Evolutionary conservation across 2,797 vertebrate species (phyloP).

Genomic region (Mallotus villosus): DNA sequence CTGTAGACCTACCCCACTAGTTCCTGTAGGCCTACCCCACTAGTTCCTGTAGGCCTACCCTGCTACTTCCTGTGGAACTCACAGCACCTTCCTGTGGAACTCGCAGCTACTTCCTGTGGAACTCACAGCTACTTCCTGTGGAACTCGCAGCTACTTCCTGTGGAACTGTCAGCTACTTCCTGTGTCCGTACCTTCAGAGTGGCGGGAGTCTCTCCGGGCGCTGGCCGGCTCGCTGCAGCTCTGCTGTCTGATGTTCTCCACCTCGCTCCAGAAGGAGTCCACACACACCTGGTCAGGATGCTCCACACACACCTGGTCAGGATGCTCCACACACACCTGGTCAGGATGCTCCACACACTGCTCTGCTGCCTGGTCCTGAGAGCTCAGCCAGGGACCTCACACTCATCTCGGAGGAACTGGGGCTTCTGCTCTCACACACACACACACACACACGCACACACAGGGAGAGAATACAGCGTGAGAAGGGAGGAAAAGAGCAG

Average conservation of each 20-base stretch:
- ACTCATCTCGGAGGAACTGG: slow-evolving; percentile 80
- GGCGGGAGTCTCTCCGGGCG: slow-evolving; percentile 75
- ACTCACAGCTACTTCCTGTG: too few relatives aligned
- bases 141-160: too few relatives aligned
- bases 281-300: slow-evolving; percentile 79
- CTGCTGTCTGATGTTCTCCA: slow-evolving; percentile 84
- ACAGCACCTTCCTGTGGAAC: too few relatives aligned
- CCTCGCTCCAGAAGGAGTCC: slow-evolving; percentile 89
- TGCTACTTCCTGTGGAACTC: too few relatives aligned
- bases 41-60: too few relatives aligned
- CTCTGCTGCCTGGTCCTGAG: slow-evolving; percentile 68
- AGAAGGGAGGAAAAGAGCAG: neutral
- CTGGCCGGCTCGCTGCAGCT: slow-evolving; percentile 74
- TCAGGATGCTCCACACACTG: slow-evolving; percentile 70
- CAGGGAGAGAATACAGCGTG: neutral
- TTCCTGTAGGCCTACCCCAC: too few relatives aligned
- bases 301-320: slow-evolving; percentile 74
- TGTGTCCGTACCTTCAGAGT: slow-evolving; percentile 79
- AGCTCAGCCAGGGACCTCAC: slow-evolving; percentile 72
- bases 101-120: too few relatives aligned
- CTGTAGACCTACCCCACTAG: too few relatives aligned
- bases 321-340: slow-evolving; percentile 80
- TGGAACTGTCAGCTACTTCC: neutral
- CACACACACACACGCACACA: slow-evolving; percentile 59
- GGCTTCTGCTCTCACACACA: slow-evolving; percentile 69